Evolutionary conservation across 2,888 invertebrate genomes (phyloP).

Genomic region (Gymnosoma rotundatum): DNA sequence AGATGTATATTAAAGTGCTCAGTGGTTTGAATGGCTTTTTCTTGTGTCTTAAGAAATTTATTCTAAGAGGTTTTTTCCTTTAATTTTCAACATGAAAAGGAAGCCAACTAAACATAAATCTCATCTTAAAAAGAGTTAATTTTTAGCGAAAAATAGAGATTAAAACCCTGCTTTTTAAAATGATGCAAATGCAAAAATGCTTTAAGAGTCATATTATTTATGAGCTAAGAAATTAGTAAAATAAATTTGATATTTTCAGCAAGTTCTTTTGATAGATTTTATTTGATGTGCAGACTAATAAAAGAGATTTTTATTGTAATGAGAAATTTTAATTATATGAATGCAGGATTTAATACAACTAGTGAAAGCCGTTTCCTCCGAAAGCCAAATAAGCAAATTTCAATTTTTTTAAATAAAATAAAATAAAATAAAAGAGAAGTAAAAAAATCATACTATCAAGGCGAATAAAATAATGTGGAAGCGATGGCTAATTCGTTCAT

Average conservation of each 20-base stretch:
- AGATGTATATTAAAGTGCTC: conserved; percentile 35
- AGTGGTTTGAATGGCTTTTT: conserved; percentile 56
- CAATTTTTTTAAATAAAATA: no score
- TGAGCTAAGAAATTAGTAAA: background rate
- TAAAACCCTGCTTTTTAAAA: conserved; percentile 3
- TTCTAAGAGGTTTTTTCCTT: conserved; percentile 23
- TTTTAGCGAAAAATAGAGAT: conserved; percentile 22
- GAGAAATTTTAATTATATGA: no score
- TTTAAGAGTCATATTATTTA: background rate
- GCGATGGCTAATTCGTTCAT: no score
- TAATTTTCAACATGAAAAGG: conserved; percentile 13
- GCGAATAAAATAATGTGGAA: no score
- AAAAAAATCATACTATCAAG: no score
- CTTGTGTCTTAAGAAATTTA: conserved; percentile 36
- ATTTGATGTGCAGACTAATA: no score
- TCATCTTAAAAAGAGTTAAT: conserved; percentile 34
- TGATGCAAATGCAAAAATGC: background rate
- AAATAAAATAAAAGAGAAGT: no score
- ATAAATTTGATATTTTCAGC: background rate
- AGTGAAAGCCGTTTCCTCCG: no score
- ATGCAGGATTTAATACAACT: no score
- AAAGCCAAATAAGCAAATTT: no score
- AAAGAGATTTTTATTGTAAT: no score
- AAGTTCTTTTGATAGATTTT: background rate
- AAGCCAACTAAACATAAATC: conserved; percentile 45